Conservation (phyloP, 2,113 vertebrate genomes). For the Pachyramphus minor region DNA sequence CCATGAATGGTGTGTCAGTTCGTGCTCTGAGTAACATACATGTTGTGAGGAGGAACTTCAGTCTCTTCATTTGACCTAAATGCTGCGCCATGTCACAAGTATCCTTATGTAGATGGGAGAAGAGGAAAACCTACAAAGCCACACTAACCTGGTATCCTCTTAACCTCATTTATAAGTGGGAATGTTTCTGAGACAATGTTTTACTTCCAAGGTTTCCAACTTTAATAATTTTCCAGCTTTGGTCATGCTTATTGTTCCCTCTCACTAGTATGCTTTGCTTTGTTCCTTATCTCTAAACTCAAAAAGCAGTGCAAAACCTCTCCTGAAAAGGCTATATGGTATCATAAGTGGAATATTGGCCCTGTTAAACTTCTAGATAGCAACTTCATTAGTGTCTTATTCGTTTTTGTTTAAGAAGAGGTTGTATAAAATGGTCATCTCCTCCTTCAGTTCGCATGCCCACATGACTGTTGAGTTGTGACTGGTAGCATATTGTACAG, state of each 20-base stretch:
- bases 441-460: not conserved
- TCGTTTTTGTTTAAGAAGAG: not conserved
- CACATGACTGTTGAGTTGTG: fast-evolving
- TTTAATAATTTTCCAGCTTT: not conserved
- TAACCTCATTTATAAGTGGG: not conserved
- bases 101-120: not conserved
- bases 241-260: not conserved
- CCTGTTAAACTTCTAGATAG: not conserved
- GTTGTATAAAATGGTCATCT: not conserved
- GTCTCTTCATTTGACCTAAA: not conserved
- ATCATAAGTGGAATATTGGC: not conserved
- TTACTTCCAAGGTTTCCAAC: not conserved
- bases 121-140: not conserved
- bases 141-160: not conserved
- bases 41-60: not conserved
- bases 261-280: not conserved
- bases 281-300: not conserved
- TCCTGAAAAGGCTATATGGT: no score
- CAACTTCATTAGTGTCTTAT: not conserved
- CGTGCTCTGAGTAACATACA: fast-evolving
- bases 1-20: not conserved
- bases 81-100: fast-evolving
- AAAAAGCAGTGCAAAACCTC: not conserved
- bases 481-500: not conserved
- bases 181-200: not conserved